These are phyloP conservation scores for Liparis tanakae DNA, from an alignment of 2,797 vertebrate genomes.

Conservation along the genomic window DNA sequence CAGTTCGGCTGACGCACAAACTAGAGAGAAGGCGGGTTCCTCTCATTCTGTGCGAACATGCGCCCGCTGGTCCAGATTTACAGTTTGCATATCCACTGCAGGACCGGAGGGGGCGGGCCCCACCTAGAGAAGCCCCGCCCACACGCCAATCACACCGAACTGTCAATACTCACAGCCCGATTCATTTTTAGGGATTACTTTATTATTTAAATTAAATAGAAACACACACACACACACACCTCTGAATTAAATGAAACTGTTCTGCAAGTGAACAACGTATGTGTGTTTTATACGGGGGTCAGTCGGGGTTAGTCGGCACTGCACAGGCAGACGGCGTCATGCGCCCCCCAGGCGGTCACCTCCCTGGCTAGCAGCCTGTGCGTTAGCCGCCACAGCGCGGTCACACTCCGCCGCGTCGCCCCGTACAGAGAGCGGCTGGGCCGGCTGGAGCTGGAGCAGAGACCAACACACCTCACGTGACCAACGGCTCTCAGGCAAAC, in stretches of 20 bases:
- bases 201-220: no score
- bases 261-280: not conserved
- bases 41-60: slow-evolving; percentile 40
- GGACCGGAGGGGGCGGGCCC: slow-evolving; percentile 18
- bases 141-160: not conserved
- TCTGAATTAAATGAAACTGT: not conserved
- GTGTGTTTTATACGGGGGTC: not conserved
- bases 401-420: slow-evolving; percentile 49
- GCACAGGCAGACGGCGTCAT: slow-evolving; percentile 30
- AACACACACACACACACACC: no score
- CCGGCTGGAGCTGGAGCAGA: slow-evolving; percentile 63
- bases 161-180: not conserved
- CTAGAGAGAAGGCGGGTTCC: slow-evolving; percentile 33
- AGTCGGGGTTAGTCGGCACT: not conserved
- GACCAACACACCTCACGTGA: slow-evolving; percentile 57
- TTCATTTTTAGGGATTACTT: no score
- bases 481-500: not conserved
- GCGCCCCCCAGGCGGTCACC: slow-evolving; percentile 63
- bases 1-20: slow-evolving; percentile 52
- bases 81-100: slow-evolving; percentile 78
- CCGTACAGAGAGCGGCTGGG: slow-evolving; percentile 51
- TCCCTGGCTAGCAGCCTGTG: slow-evolving; percentile 68
- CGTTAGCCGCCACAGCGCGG: slow-evolving; percentile 57
- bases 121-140: fast-evolving
- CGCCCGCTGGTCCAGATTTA: slow-evolving; percentile 58